Percentiles rank a stretch among this genome's conserved stretches.
phyloP scores from a whole-genome alignment of 30 jellyfish, hydroid and myxozoan genomes.

The Aurelia aurita region DNA sequence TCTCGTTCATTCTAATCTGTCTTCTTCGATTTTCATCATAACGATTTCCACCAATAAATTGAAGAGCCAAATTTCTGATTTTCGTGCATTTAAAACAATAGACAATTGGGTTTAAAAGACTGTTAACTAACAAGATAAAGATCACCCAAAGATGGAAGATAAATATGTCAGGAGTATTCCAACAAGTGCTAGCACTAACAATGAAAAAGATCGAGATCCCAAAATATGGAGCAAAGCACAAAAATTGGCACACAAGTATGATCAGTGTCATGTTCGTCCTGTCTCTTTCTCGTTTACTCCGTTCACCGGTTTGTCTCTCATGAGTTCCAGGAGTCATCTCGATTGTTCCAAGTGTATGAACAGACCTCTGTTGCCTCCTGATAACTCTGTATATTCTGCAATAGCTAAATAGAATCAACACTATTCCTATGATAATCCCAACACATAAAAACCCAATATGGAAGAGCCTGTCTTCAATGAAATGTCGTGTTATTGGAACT shows the following conservation, averaged over 20 bases:
- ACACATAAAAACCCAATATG: not conserved
- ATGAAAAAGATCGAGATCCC: not conserved
- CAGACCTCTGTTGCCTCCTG: not conserved
- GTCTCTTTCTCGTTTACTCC: not conserved
- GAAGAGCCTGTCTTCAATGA: not conserved
- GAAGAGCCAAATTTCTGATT: no score
- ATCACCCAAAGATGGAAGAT: not conserved
- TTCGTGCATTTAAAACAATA: not conserved
- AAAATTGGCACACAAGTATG: not conserved
- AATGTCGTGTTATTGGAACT: no score
- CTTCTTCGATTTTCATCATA: no score
- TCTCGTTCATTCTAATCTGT: no score
- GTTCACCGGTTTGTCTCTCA: not conserved
- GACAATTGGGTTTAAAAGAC: not conserved
- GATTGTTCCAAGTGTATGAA: not conserved
- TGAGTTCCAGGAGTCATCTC: not conserved
- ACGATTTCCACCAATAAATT: no score
- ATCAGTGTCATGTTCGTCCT: not conserved
- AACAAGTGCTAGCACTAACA: not conserved
- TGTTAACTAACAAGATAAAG: not conserved
- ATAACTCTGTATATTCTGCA: not conserved
- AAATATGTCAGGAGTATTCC: not conserved
- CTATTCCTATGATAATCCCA: not conserved
- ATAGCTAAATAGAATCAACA: not conserved
- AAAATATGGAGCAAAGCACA: not conserved